Percentiles rank a stretch among this genome's conserved stretches.
Conservation (phyloP, 2,113 vertebrate genomes). For the Beaufortia kweichowensis region DNA sequence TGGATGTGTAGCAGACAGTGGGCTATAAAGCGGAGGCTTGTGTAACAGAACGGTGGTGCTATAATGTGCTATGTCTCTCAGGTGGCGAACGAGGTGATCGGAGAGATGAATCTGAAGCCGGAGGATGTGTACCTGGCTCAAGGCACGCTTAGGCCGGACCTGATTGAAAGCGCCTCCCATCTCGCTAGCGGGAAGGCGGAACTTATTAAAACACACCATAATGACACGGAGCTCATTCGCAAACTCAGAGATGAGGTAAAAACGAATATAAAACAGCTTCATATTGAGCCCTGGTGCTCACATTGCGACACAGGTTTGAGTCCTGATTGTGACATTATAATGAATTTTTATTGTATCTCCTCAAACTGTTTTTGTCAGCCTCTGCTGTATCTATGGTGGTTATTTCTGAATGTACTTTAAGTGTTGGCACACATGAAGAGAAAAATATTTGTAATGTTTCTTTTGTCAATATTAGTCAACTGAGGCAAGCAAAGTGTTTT, state of each 20-base stretch:
- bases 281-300: not conserved
- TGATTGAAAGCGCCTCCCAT: slow-evolving; percentile 95
- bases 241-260: slow-evolving; percentile 93
- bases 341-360: too few relatives aligned
- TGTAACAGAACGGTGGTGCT: not conserved
- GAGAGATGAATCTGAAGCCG: slow-evolving; percentile 96
- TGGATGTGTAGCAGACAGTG: slow-evolving; percentile 13
- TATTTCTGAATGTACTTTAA: too few relatives aligned
- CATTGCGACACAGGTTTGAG: not conserved
- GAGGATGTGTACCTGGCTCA: slow-evolving; percentile 96
- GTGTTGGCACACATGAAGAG: not conserved
- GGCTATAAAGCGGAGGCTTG: not conserved
- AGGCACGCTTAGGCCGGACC: slow-evolving; percentile 93
- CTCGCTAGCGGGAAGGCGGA: slow-evolving; percentile 95
- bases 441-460: not conserved
- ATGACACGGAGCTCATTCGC: slow-evolving; percentile 96
- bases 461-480: not conserved
- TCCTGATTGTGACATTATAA: not conserved
- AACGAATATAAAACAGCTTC: not conserved
- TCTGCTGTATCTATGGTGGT: not conserved
- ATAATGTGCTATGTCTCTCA: slow-evolving; percentile 52
- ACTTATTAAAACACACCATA: slow-evolving; percentile 98
- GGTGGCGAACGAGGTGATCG: slow-evolving; percentile 98
- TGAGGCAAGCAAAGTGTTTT: not conserved
- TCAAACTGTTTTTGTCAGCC: too few relatives aligned